Conservation (phyloP, 2,888 invertebrate species). For the Nomada ruficornis region DNA sequence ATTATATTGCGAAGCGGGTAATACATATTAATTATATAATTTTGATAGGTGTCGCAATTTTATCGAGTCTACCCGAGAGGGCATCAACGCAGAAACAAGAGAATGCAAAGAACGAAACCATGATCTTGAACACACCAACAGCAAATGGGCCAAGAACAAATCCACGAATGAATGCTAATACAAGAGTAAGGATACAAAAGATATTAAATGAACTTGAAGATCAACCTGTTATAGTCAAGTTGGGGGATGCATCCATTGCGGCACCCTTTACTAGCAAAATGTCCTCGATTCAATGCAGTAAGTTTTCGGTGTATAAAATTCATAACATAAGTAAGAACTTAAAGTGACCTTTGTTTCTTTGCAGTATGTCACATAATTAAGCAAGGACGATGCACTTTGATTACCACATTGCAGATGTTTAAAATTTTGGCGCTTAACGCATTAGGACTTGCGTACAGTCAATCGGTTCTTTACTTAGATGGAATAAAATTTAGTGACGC, state of each 20-base stretch:
- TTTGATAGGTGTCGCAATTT: conserved; percentile 92
- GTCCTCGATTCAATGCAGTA: conserved; percentile 97
- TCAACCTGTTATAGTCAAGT: conserved; percentile 93
- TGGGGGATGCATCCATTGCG: conserved; percentile 99
- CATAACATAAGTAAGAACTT: not conserved
- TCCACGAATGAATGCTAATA: conserved; percentile 74
- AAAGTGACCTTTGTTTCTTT: conserved; percentile 67
- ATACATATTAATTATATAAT: not conserved
- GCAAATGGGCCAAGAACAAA: conserved; percentile 66
- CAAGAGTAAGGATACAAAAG: conserved; percentile 87
- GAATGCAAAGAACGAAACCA: conserved; percentile 51
- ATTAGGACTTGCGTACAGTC: conserved; percentile 98
- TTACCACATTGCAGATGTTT: conserved; percentile 99
- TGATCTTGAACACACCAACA: conserved; percentile 80
- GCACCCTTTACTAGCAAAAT: conserved; percentile 99
- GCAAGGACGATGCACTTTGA: conserved; percentile 99
- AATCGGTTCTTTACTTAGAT: conserved; percentile 98
- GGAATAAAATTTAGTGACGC: conserved; percentile 99
- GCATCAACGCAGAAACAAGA: conserved; percentile 64
- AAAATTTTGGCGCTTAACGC: conserved; percentile 99
- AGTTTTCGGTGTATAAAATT: conserved; percentile 81
- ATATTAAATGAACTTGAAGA: conserved; percentile 95
- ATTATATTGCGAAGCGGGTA: not conserved
- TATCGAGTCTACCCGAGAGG: conserved; percentile 89
- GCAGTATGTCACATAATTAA: conserved; percentile 99